Evolutionary conservation across 2,113 vertebrate genomes (phyloP), one percentile per base, ranked within the genome.

Genomic region (Centrocercus urophasianus): DNA sequence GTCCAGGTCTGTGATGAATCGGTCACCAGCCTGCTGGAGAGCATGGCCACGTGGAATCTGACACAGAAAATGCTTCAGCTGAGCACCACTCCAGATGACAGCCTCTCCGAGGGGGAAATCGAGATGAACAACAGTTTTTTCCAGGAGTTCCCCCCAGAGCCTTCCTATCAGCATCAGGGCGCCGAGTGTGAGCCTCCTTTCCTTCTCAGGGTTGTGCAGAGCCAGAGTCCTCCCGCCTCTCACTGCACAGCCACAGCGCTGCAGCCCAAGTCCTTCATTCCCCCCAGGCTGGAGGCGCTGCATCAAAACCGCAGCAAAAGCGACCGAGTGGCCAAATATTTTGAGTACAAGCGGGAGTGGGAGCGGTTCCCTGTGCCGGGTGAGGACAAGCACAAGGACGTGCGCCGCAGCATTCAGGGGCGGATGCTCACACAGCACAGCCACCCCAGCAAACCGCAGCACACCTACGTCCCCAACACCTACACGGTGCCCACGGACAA

Each of bases 401-500:
- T 98, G 24, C 97, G 98, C 48, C 96, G 97, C 97, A 80, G 36
- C 8, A 40, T 98, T 47, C 92, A 97, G 63, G 94, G 85, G 34
- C 92, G 95, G 87, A 97, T 98, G 97, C 93, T 96, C 8, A 95
- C 73, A 38, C 75, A 65, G 15, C 56, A 95, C 5, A 83, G 95
- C 42, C 79, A 85, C 8, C 97, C 96, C 2, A 1, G 45, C 28
- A 96, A 83, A 65, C 95, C 98, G 36, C 98, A 85, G 13, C 97
- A 91, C 11, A 57, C 93, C 0, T 96, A 81, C 11, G 48, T 97
- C 34, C 98, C 98, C 47, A 99, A 99, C 91, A 74, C 77, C 6
- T 99, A 99, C 47, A 13, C 95, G 0, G 98, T 98, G n/a, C 99
- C 99, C 30, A 99, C 98, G 0, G 98, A 98, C 36, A 99, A 99